Base-by-base conservation (phyloP, 2,888 invertebrate species). In the Conchocele bisecta region DNA sequence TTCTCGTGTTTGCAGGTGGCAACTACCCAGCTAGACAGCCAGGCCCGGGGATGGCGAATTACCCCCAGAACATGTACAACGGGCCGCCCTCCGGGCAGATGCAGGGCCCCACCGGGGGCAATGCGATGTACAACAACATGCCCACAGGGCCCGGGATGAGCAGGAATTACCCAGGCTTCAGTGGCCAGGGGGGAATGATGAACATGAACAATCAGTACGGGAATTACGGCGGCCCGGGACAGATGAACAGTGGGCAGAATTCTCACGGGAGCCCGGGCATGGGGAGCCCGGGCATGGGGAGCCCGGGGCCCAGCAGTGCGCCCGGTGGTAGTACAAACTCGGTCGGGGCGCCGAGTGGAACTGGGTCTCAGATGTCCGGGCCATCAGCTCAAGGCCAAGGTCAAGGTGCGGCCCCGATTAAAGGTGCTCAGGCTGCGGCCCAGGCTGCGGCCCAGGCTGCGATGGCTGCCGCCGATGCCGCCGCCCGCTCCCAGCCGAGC, bases 401-500 rank as follows among this genome's bases (percentile, higher is more conserved):
- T 28, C 71, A 71, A 33, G 75, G 75, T 15, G 76, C 70, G 37
- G 61, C 82, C 22, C 72, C 77, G 39, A 81, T 82, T 3, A 89
- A 89, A 75, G 88, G 86, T 58, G 89, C 89, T 39, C 88, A 88
- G 76, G 88, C 86, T 20, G 89, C 89, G 22, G 89, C 89, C 37
- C 88, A 88, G 76, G 88, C 86, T 20, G 89, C 89, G 22, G 89
- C 89, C n/a, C 88, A 89, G 39, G 89, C 88, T 26, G 89, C 88
- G 28, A 82, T 89, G 81, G 89, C 89, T 28, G 89, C 89, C n/a
- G 88, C 88, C 15, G 87, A 82, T 64, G 82, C 86, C 24, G 83
- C 86, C 22, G 84, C 81, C 7, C 70, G 75, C 17, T 71, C 70
- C 15, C 82, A 74, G 35, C 60, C 64, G 22, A 64, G 63, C 41